Evolutionary conservation across 2,797 vertebrate species (phyloP), one percentile per base, ranked within the genome.

Genomic region (Paratrypauchen microcephalus): DNA sequence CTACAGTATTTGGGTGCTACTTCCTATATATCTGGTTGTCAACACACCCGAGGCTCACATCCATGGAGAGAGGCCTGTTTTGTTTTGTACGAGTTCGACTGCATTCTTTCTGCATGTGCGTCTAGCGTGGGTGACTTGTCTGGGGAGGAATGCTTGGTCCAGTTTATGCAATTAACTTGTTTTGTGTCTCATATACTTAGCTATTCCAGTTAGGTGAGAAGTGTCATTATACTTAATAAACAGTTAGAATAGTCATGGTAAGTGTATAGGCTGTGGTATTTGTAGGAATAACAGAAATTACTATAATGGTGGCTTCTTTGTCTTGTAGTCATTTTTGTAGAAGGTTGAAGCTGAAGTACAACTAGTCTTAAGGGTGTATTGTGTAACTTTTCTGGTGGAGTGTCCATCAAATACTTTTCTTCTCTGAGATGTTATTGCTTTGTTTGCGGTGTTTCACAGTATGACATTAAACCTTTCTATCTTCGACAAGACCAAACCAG

Each of bases 91-190:
- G 28, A 45, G 61, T 64, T 41, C 0, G 6, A 45, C 23, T 18
- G 6, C 62, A 64, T 64, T 64, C 39, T 23, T 28, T 3, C 41
- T 28, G 9, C 9, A 9, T 28, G 62, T 64, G 62, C 41, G 6
- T 28, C 61, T 6, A 2, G 21, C 21, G 12, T 63, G 36, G 23
- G 5, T 48, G 61, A 28, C 41, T 26, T 47, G 21, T 47, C 23
- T 24, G 23, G 15, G 23, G 61, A 9, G 41, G 62, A 64, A 48
- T 48, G 61, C 36, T 6, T 24, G n/a, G n/a, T 62, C 23, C 11
- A 19, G 39, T 64, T 63, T 48, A 64, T 28, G 16, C 28, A 48
- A 48, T 64, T 19, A 48, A 48, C 62, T 26, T 26, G 62, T 23
- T 45, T 63, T 63, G 19, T 5, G 21, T 28, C 6, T 16, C 41